Evolutionary conservation across 2,113 vertebrate species (phyloP), one percentile per base, ranked within the genome.

Genomic region (Erythrolamprus reginae): DNA sequence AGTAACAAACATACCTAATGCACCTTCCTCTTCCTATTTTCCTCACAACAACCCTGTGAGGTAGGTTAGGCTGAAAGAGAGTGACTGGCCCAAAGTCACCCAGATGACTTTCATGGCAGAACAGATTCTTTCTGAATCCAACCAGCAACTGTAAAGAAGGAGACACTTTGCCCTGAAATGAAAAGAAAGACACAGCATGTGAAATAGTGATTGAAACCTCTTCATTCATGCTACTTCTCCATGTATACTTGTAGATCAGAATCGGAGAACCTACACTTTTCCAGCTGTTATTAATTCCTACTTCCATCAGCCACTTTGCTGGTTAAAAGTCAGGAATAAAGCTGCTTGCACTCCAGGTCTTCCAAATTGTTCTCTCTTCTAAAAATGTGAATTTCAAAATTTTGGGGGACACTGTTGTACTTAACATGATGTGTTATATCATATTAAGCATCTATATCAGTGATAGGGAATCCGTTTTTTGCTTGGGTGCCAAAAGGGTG

Each of bases 121-220:
- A 33, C 0, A 28, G 56, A 1, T 0, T 21, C 56, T 9, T 89
- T 96, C 87, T 94, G 97, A 85, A 97, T 94, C 88, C 94, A 92
- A 8, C 97, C 97, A 0, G 94, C 94, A 0, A 33, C 92, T 0
- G 0, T 3, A 51, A 95, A 92, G 58, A 97, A 95, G 23, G 94
- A 96, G 83, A 96, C 0, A 0, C 93, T 93, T 42, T 56, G 93
- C 33, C 96, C 97, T 97, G 50, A 55, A 87, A 61, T 1, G 8
- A 42, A 89, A 24, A 2, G 1, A 23, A 70, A 0, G 7, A 7
- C 0, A 1, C 58, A 89, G 92, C 51, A 0, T 0, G 0, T 0
- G 1, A 89, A 50, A 77, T 42, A 24, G 19, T 19, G 58, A 0
- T 19, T 10, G 33, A 19, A 33, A 17, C 47, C 55, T 42, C 26